phyloP scores from a whole-genome alignment of 2,888 invertebrate species.

The Lithophane ornitopus region DNA sequence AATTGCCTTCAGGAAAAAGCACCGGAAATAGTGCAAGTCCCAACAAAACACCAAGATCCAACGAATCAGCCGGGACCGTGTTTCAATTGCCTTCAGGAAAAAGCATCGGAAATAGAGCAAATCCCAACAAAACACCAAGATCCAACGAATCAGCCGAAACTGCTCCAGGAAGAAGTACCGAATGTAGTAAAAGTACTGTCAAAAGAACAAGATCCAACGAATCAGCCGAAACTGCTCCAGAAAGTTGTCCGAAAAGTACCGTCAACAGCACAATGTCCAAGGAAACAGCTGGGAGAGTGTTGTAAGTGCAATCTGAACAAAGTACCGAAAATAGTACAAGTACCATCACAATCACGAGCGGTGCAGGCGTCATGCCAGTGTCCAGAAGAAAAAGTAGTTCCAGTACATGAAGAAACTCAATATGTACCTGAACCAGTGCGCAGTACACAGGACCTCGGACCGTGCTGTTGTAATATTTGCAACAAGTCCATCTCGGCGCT shows the following conservation, averaged over 20 bases:
- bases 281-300: neutral
- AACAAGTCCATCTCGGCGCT: neutral
- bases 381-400: slow-evolving; percentile 45
- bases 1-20: no score
- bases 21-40: no score
- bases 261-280: neutral
- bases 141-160: neutral
- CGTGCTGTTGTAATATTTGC: slow-evolving; percentile 32
- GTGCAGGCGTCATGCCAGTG: slow-evolving; percentile 63
- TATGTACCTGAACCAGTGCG: slow-evolving; percentile 4
- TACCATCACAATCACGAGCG: slow-evolving; percentile 37
- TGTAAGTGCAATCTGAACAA: neutral
- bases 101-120: neutral
- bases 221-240: neutral
- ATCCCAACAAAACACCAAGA: neutral
- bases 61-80: neutral
- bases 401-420: slow-evolving; percentile 51
- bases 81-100: neutral
- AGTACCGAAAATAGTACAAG: slow-evolving; percentile 12
- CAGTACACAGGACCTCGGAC: neutral
- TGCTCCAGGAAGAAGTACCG: neutral
- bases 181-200: neutral
- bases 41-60: neutral
- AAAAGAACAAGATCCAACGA: neutral
- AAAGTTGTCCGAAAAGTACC: neutral